Evolutionary conservation across 2,888 invertebrate genomes (phyloP).

Genomic region (Sphinx pinastri): DNA sequence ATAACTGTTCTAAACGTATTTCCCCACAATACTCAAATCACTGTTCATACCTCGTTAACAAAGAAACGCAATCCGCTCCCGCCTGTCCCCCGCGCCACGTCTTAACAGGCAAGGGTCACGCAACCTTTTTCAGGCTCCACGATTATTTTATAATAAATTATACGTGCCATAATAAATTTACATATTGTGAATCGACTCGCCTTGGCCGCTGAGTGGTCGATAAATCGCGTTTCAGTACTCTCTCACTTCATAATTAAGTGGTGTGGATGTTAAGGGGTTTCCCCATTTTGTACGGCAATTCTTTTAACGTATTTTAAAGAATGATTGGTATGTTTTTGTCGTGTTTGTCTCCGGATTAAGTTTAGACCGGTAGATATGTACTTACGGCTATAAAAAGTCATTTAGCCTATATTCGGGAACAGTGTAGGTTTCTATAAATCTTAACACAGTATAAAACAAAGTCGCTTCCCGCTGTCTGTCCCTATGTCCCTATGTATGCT

Average conservation of each 20-base stretch:
- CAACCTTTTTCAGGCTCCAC: slow-evolving; percentile 73
- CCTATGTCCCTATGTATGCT: too few relatives aligned
- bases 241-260: slow-evolving; percentile 72
- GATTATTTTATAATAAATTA: slow-evolving; percentile 79
- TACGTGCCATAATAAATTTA: slow-evolving; percentile 69
- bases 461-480: too few relatives aligned
- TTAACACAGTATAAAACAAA: too few relatives aligned
- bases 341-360: not conserved
- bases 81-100: slow-evolving; percentile 29
- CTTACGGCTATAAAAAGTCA: too few relatives aligned
- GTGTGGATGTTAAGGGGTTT: slow-evolving; percentile 43
- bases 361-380: too few relatives aligned
- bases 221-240: slow-evolving; percentile 77
- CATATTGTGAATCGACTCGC: slow-evolving; percentile 64
- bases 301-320: not conserved
- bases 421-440: too few relatives aligned
- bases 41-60: too few relatives aligned
- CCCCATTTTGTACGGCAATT: slow-evolving; percentile 7
- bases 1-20: too few relatives aligned
- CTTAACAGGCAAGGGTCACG: slow-evolving; percentile 57
- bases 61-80: not conserved
- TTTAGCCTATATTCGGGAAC: too few relatives aligned
- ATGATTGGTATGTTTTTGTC: not conserved
- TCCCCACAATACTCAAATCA: too few relatives aligned
- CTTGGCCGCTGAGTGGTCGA: slow-evolving; percentile 68